phyloP scores from a whole-genome alignment of 2,797 vertebrate species.

The Anguilla obscura region DNA sequence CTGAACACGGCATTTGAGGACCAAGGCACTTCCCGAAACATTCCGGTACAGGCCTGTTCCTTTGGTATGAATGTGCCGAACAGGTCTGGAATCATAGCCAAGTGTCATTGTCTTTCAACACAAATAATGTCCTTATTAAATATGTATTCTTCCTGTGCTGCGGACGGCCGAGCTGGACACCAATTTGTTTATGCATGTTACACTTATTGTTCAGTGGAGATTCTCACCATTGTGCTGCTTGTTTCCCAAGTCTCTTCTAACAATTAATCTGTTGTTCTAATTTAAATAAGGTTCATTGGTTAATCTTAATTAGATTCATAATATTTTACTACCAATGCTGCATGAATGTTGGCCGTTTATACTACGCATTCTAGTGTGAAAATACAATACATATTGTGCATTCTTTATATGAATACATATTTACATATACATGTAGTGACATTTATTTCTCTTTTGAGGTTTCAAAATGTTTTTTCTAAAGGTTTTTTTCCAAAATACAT shows the following conservation, averaged over 20 bases:
- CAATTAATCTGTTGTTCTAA: slow-evolving; percentile 34
- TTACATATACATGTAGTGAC: background rate
- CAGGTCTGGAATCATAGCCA: slow-evolving; percentile 73
- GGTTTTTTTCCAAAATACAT: background rate
- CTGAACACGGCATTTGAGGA: slow-evolving; percentile 61
- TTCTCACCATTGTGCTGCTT: slow-evolving; percentile 27
- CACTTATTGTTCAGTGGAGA: slow-evolving; percentile 32
- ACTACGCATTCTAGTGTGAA: background rate
- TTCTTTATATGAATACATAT: background rate
- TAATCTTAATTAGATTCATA: slow-evolving; percentile 36
- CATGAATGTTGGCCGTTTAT: background rate
- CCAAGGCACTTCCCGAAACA: slow-evolving; percentile 75
- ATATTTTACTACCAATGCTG: slow-evolving; percentile 20
- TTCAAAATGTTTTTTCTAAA: background rate
- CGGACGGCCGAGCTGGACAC: slow-evolving; percentile 49
- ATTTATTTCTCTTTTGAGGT: background rate
- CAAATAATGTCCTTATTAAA: slow-evolving; percentile 72
- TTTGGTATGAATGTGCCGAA: slow-evolving; percentile 69
- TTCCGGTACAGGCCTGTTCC: slow-evolving; percentile 56
- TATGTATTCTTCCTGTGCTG: slow-evolving; percentile 39
- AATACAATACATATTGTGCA: background rate
- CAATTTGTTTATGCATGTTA: slow-evolving; percentile 66
- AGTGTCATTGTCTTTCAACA: slow-evolving; percentile 73
- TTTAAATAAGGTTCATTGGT: slow-evolving; percentile 29
- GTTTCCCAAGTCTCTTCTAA: slow-evolving; percentile 27